Evolutionary conservation across 2,888 invertebrate genomes (phyloP), one percentile per base, ranked within the genome.

Genomic region (Argyresthia goedartella): DNA sequence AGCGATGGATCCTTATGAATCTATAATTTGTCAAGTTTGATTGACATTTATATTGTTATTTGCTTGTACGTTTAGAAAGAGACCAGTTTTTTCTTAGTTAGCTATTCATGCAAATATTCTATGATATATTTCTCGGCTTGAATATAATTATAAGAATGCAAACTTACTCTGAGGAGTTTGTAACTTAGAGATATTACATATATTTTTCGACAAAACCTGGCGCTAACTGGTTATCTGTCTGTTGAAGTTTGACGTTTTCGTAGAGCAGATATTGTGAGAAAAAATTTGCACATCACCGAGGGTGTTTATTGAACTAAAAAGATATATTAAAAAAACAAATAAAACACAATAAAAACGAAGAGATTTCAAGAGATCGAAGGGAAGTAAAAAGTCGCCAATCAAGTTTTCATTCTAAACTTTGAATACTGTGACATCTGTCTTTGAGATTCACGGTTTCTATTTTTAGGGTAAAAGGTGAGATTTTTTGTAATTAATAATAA

Each of bases 381-480:
- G 71, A 66, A 56, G 69, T 69, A 74, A 71, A 77, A 81, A 71
- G 71, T 77, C 59, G 73, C 84, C 81, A 82, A 86, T 86, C 85
- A 84, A 82, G 78, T 79, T 82, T 81, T 71, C 76, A 81, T 80
- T 81, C 76, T 70, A 74, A 78, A 79, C 68, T 78, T 69, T 69
- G 72, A 77, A 72, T 71, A 67, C 75, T 52, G 61, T 71, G 80
- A 81, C 81, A 78, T 78, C 67, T 71, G 67, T 66, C 65, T 66
- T 73, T 76, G 61, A 62, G 69, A 65, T 71, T 71, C 71, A 74
- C 82, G 81, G 82, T 82, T 84, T 76, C 69, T 58, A 61, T 62
- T 64, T 58, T 73, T 64, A 47, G 59, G 60, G 65, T 69, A 80
- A 81, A 85, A 84, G 78, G 74, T 78, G 76, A 71, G 78, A 74